Evolutionary conservation across 1,140 invertebrate genomes (phyloP).

Genomic region (Drosophila sturtevanti): DNA sequence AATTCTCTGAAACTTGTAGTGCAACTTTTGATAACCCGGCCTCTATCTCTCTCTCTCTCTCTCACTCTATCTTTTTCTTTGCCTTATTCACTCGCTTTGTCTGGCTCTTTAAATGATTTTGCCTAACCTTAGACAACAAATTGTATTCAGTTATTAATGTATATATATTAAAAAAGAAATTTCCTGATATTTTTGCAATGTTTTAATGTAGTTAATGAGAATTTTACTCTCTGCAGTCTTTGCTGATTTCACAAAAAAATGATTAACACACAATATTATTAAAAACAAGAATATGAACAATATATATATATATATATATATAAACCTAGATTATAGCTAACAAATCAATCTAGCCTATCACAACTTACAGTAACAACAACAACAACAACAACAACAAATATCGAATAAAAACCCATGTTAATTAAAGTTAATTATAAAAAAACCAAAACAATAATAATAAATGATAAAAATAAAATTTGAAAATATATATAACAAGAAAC

Average conservation of each 20-base stretch:
- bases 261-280: conserved; percentile 48
- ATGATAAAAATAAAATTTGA: conserved; percentile 61
- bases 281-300: conserved; percentile 48
- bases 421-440: conserved; percentile 47
- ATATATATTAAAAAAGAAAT: background rate
- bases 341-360: conserved; percentile 12
- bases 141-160: background rate
- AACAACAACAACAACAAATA: conserved; percentile 18
- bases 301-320: conserved; percentile 30
- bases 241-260: conserved; percentile 12
- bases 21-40: background rate
- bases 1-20: background rate
- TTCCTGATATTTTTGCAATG: conserved; percentile 3
- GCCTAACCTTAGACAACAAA: conserved; percentile 3
- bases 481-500: background rate
- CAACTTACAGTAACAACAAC: conserved; percentile 18
- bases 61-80: background rate
- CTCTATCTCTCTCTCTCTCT: background rate
- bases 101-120: background rate
- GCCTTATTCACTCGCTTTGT: background rate
- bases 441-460: conserved; percentile 21
- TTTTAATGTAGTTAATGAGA: background rate
- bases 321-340: conserved; percentile 28
- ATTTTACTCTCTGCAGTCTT: too few relatives aligned
- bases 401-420: conserved; percentile 38